Evolutionary conservation across 1,140 invertebrate species (phyloP).

Genomic region (Leucophenga varia): DNA sequence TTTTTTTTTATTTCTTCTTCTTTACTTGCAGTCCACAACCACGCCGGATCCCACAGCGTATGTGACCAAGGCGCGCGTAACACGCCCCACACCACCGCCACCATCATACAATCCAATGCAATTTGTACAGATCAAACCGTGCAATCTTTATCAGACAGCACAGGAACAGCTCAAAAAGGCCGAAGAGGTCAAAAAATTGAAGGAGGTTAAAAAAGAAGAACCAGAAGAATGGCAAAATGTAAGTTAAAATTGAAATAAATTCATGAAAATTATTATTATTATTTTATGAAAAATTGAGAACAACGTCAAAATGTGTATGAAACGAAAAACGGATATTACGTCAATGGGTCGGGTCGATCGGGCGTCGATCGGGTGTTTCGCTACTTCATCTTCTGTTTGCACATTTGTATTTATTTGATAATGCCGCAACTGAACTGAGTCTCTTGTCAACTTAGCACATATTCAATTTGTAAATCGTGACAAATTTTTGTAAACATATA

Average conservation of each 20-base stretch:
- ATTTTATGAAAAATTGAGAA: too few relatives aligned
- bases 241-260: too few relatives aligned
- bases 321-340: too few relatives aligned
- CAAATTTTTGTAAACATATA: too few relatives aligned
- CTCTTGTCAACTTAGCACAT: too few relatives aligned
- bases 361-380: too few relatives aligned
- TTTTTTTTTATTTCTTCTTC: conserved; percentile 16
- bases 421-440: too few relatives aligned
- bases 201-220: conserved; percentile 73
- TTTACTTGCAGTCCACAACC: conserved; percentile 43
- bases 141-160: conserved; percentile 78
- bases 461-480: conserved; percentile 32
- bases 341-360: too few relatives aligned
- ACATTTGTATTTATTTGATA: too few relatives aligned
- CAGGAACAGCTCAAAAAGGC: conserved; percentile 83
- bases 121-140: conserved; percentile 86
- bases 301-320: too few relatives aligned
- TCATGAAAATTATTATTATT: too few relatives aligned
- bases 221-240: conserved; percentile 93
- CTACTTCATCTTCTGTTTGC: too few relatives aligned
- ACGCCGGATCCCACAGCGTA: conserved; percentile 52
- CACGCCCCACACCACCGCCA: conserved; percentile 67
- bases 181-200: conserved; percentile 78
- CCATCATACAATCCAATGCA: conserved; percentile 83
- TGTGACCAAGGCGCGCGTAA: conserved; percentile 56